Evolutionary conservation across 2,888 invertebrate genomes (phyloP), one percentile per base, ranked within the genome.

Genomic region (Troilus luridus): DNA sequence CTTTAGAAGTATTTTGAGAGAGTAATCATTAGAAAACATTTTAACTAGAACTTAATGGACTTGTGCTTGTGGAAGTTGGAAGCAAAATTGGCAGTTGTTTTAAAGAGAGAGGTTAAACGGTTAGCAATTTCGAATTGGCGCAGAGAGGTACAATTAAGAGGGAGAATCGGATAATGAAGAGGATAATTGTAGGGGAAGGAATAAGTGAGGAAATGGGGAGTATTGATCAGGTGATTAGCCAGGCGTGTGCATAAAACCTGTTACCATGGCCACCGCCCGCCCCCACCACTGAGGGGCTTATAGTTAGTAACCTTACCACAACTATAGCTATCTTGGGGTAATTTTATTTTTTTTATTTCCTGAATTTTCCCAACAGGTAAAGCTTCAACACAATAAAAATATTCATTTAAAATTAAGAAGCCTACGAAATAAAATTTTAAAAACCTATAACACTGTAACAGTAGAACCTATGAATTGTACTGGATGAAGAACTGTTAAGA

Each of bases 141-240:
- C 72, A 77, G 72, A 77, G 17, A 41, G 41, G 17, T 24, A 41
- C 41, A 77, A 77, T 77, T 77, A 77, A 77, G 72, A 77, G 24
- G 12, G 14, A 41, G 72, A 19, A 77, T 77, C 41, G 27, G 72
- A 72, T 72, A 72, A 72, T 72, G 72, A 41, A 41, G 72, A 19
- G 27, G 41, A 41, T 77, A 41, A 41, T 77, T 41, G 72, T 77
- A 77, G 90, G 58, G 90, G 85, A 85, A 21, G 91, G 89, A 41
- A 77, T 81, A 90, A 59, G 88, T 88, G 88, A 27, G 90, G 56
- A 59, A 89, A 41, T 64, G 85, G 89, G 90, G 27, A 64, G 91
- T 90, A 90, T 90, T 85, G 90, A 90, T 90, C 90, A 58, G 62
- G 88, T 90, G 58, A 90, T 90, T 90, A 90, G 90, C 60, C n/a